A percentile compares a stretch with the other conserved stretches of the same genome.
phyloP scores from a whole-genome alignment of 2,113 vertebrate genomes.

The Percopsis transmontana region DNA sequence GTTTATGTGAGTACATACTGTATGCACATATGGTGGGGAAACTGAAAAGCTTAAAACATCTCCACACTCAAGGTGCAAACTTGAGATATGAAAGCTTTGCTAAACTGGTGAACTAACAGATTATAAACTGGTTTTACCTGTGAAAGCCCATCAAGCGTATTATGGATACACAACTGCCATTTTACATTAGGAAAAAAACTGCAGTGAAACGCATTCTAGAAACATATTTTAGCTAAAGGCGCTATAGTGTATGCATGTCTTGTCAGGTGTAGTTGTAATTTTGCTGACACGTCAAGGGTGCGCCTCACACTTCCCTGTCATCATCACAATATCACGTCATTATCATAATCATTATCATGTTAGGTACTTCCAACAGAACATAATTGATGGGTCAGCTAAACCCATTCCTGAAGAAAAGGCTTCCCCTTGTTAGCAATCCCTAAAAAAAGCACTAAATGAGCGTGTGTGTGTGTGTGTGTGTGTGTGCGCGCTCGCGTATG shows the following conservation, averaged over 20 bases:
- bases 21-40: not conserved
- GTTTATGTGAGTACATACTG: not conserved
- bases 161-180: not conserved
- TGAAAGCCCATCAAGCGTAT: too few relatives aligned
- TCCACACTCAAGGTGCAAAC: not conserved
- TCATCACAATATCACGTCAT: conserved; percentile 68
- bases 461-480: not conserved
- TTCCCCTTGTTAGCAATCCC: conserved; percentile 60
- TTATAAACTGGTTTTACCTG: too few relatives aligned
- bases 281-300: conserved; percentile 55
- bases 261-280: conserved; percentile 47
- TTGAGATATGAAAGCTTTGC: not conserved
- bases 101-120: not conserved
- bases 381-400: conserved; percentile 75
- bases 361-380: conserved; percentile 51
- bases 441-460: conserved; percentile 43
- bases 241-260: conserved; percentile 31
- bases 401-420: conserved; percentile 47
- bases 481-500: not conserved
- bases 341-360: conserved; percentile 71
- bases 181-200: too few relatives aligned
- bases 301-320: conserved; percentile 65
- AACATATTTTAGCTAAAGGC: conserved; percentile 27
- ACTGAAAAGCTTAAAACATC: not conserved
- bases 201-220: too few relatives aligned